Evolutionary conservation across 2,888 invertebrate genomes (phyloP).

Genomic region (Serrognathus titanus): DNA sequence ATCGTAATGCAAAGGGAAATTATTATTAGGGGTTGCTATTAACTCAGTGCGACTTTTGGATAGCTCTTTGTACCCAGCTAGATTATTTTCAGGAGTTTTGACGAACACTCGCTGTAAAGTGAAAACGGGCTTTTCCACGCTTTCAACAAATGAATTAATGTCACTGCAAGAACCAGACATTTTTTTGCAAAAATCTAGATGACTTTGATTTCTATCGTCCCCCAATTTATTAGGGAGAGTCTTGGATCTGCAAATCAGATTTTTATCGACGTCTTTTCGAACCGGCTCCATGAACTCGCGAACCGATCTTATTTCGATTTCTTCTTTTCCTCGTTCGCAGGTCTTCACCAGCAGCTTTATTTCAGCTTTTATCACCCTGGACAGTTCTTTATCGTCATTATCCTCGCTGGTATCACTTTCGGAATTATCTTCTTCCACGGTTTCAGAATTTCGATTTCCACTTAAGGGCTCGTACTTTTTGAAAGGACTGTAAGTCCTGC

Average conservation of each 20-base stretch:
- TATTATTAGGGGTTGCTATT: conserved; percentile 35
- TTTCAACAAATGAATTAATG: neutral
- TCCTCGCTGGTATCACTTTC: conserved; percentile 31
- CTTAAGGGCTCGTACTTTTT: conserved; percentile 13
- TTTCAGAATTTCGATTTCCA: neutral
- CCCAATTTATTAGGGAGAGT: conserved; percentile 31
- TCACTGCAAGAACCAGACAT: conserved; percentile 8
- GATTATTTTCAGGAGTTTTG: conserved; percentile 31
- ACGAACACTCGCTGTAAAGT: conserved; percentile 44
- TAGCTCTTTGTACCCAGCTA: conserved; percentile 24
- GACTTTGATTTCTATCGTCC: neutral
- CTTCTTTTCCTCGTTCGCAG: conserved; percentile 49
- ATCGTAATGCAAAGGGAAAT: conserved; percentile 41
- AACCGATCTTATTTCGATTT: conserved; percentile 51
- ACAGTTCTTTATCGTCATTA: conserved; percentile 26
- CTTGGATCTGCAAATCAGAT: conserved; percentile 13
- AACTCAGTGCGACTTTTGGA: conserved; percentile 37
- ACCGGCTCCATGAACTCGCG: conserved; percentile 39
- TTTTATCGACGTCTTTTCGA: conserved; percentile 22
- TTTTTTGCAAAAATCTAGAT: neutral
- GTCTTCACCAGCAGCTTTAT: conserved; percentile 54
- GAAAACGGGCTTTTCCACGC: conserved; percentile 33
- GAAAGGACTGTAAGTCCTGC: conserved; percentile 13
- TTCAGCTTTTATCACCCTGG: conserved; percentile 47
- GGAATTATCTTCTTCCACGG: conserved; percentile 9